Evolutionary conservation across 2,888 invertebrate genomes (phyloP), one percentile per base, ranked within the genome.

Genomic region (Microplitis manilae): DNA sequence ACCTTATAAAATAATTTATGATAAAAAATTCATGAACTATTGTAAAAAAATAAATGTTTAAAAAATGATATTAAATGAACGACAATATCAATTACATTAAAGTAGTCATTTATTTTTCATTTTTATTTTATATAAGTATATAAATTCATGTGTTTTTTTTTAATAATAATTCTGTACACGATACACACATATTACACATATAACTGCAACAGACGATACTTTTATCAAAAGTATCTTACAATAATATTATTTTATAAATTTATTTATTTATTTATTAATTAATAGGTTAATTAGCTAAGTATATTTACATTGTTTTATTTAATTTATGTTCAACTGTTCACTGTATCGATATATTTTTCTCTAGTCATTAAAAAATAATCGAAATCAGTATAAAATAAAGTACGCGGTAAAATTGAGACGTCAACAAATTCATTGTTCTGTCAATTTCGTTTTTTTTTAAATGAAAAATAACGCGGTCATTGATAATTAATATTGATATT

Each of bases 111-210:
- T 50, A 50, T 50, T 50, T 40, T 15, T 70, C n/a, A 70, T 62
- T 61, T 15, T 61, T 71, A 61, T 61, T 71, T 15, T 71, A 61
- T 62, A 15, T 60, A 61, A 13, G 38, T 71, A 71, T 71, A 61
- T 39, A 62, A 71, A 65, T 65, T 13, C 20, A 20, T 38, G 38
- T 61, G 1, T n/a, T 9, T 61, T 62, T 69, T 69, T 65, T 65
- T 65, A 65, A 30, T 30, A 20, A 5, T 50, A 50, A 50, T 50
- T 50, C 50, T 69, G 59, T 59, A 69, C 59, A 61, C 61, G 39
- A 17, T 62, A 71, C 61, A 71, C 71, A 61, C 61, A 62, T 15
- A 38, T 60, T n/a, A 41, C 68, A 68, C 68, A 41, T 41, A 13
- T 41, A 17, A 8, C 41, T 41, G 13, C 65, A 68, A 41, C 20